These are phyloP conservation scores for Tridacna crocea DNA, from an alignment of 2,888 invertebrate species.

Conservation along the genomic window DNA sequence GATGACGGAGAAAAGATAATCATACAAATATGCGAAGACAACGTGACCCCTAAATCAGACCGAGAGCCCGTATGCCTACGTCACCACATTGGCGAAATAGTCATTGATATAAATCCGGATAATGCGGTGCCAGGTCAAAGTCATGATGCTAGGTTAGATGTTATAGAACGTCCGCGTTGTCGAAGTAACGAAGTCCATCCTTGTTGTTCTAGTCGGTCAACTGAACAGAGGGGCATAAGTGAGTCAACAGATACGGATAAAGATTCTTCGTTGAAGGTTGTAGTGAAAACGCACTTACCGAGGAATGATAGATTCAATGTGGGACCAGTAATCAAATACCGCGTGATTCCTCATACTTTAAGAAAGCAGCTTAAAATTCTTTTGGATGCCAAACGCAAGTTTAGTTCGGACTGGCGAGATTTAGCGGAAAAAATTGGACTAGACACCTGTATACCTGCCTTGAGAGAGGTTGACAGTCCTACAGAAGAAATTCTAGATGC, in stretches of 20 bases:
- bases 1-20: conserved; percentile 65
- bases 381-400: conserved; percentile 51
- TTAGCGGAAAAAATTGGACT: conserved; percentile 58
- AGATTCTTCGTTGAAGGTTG: not conserved
- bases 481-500: conserved; percentile 59
- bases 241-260: not conserved
- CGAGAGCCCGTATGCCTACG: conserved; percentile 13
- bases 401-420: conserved; percentile 65
- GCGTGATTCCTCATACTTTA: conserved; percentile 42
- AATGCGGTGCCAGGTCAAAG: not conserved
- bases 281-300: not conserved
- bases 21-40: conserved; percentile 63
- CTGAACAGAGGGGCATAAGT: not conserved
- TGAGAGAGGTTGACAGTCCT: conserved; percentile 52
- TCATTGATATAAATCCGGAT: conserved; percentile 8
- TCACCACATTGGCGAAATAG: conserved; percentile 38
- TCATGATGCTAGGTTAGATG: not conserved
- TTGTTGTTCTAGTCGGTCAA: not conserved
- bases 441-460: conserved; percentile 55
- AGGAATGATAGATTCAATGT: conserved; percentile 5
- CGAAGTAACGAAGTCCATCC: not conserved
- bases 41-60: conserved; percentile 19
- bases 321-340: not conserved
- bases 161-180: not conserved
- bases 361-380: conserved; percentile 53